phyloP scores from a whole-genome alignment of 2,888 invertebrate species.

The Watsonalla binaria region DNA sequence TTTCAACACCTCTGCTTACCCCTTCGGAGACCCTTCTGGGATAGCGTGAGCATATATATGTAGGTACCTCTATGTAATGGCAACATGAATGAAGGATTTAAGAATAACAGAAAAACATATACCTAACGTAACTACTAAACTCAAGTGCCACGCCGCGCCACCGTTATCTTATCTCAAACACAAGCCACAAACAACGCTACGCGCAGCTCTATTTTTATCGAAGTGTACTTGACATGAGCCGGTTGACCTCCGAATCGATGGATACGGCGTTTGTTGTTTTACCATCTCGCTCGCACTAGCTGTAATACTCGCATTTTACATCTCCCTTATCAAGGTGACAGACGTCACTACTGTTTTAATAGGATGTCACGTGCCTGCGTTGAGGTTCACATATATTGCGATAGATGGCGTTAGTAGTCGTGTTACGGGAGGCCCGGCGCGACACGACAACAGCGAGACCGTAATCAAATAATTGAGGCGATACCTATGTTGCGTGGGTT shows the following conservation, averaged over 20 bases:
- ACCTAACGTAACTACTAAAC: too few species aligned
- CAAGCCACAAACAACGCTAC: constrained; percentile 6
- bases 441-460: too few species aligned
- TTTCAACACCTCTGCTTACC: too few species aligned
- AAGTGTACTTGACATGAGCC: constrained; percentile 66
- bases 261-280: constrained; percentile 63
- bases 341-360: constrained; percentile 44
- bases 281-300: constrained; percentile 42
- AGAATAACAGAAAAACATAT: too few species aligned
- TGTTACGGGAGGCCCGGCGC: constrained; percentile 3
- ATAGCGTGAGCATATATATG: too few species aligned
- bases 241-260: constrained; percentile 71
- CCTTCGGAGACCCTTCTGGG: too few species aligned
- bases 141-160: background rate
- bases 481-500: too few species aligned
- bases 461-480: too few species aligned
- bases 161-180: constrained; percentile 1
- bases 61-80: too few species aligned
- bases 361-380: constrained; percentile 20
- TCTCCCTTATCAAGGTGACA: constrained; percentile 40
- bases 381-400: constrained; percentile 34
- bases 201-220: constrained; percentile 40
- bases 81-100: too few species aligned
- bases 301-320: constrained; percentile 1
- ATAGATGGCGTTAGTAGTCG: constrained; percentile 59